phyloP scores from a whole-genome alignment of 1,140 invertebrate species.

The Akabosia matsudoensis region DNA sequence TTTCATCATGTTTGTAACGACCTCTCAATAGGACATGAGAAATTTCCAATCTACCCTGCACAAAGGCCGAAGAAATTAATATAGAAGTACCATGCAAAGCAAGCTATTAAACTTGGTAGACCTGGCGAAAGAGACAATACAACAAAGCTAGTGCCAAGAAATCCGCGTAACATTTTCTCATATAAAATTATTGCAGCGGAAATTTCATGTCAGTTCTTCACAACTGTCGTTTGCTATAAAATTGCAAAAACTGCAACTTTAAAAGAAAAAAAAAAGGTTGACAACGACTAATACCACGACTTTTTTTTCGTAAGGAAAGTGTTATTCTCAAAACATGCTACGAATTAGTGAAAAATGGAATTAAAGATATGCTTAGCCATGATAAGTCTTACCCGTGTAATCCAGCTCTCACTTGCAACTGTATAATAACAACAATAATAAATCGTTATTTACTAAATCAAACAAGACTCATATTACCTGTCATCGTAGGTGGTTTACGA shows the following conservation, averaged over 20 bases:
- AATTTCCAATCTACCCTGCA: background rate
- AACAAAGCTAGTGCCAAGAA: background rate
- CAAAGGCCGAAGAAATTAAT: background rate
- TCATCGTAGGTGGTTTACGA: constrained; percentile 12
- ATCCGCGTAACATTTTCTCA: background rate
- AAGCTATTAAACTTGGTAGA: background rate
- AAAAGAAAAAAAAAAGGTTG: too few relatives aligned
- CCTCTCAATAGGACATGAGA: constrained; percentile 5
- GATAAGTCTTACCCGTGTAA: too few relatives aligned
- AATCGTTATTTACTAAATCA: background rate
- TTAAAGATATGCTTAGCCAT: too few relatives aligned
- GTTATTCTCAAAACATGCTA: too few relatives aligned
- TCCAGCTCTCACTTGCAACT: too few relatives aligned
- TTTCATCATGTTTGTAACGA: constrained; percentile 21
- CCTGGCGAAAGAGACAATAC: background rate
- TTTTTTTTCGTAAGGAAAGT: too few relatives aligned
- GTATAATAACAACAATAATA: background rate
- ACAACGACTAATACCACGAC: too few relatives aligned
- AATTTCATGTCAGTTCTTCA: constrained; percentile 8
- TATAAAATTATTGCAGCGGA: background rate
- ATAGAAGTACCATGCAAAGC: background rate
- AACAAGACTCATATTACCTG: constrained; percentile 2
- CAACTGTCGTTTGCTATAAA: background rate
- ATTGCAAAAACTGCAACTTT: too few relatives aligned
- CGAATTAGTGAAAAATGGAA: background rate